Base-by-base conservation (phyloP, 1,140 invertebrate genomes). In the Musca domestica region DNA sequence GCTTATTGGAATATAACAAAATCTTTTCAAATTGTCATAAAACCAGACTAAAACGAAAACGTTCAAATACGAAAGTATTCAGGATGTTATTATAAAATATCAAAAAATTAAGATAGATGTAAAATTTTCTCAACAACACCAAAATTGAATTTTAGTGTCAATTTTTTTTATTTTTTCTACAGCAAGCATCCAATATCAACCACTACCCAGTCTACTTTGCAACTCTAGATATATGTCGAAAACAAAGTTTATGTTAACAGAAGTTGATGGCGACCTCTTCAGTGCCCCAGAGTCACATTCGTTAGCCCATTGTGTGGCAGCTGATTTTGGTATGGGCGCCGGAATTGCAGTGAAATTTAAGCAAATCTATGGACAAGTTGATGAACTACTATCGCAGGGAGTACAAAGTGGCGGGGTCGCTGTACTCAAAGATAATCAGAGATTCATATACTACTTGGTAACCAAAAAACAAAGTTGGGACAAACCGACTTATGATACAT, bases 251-350 rank as follows among this genome's bases (percentile, higher is more conserved):
- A 58, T 66, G 30, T 67, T 83, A 0, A 70, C 70, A 2, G 84
- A 86, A 71, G 71, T 83, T n/a, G 71, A 84, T 46, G 85, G 84
- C 1, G 86, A 89, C 82, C 77, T 90, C n/a, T 90, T 90, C 73
- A 72, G 76, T n/a, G 74, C 83, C n/a, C 76, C 80, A 4, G 74
- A 83, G 41, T 80, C 82, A 0, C 81, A 81, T 71, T 83, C 85
- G 10, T 72, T 90, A 30, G 88, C 84, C 9, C 88, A 90, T 75
- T 90, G 88, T 79, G 86, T 90, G 20, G 88, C 85, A 70, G 83
- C 84, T 58, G 88, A 90, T 75, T 74, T 87, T 30, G 78, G 74
- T 2, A 89, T 90, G 88, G 86, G 85, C 1, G 87, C 86, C 67
- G 88, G 88, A 20, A 89, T 89, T 66, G 88, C 88, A 2, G 83